Evolutionary conservation across 2,797 vertebrate species (phyloP), one percentile per base, ranked within the genome.

Genomic region (Lagodon rhomboides): DNA sequence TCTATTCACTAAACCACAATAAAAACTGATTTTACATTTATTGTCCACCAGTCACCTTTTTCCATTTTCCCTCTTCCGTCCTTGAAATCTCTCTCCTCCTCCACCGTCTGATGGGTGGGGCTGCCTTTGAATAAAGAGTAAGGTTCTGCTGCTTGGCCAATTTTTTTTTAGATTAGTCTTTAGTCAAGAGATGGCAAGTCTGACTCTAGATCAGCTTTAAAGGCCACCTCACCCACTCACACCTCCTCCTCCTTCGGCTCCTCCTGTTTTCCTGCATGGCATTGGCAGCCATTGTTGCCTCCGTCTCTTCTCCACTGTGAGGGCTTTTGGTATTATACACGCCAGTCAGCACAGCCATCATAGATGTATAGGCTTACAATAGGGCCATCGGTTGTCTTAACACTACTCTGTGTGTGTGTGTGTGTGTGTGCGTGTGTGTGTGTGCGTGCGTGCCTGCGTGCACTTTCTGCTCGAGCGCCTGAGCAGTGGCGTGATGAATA

Each of bases 231-330:
- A 23, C 73, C 58, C 44, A 43, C 53, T 6, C 23, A 53, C 61
- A 3, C 49, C 62, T 17, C 43, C 65, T 41, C 44, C 44, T 49
- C 49, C 46, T 38, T 34, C 17, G 3, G 23, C 71, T 56, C 60
- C 51, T 59, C 34, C 38, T 25, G 20, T 76, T 46, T 67, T 53
- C 81, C 70, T 3, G 50, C 76, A 47, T 30, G 41, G 56, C 7
- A 41, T 38, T 50, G 78, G 78, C 81, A 54, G 84, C 87, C 87
- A 90, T 89, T 87, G 84, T 90, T 76, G 65, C 68, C 46, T 43
- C 63, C 20, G 6, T 76, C 64, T 79, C 59, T 53, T 59, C 43
- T 65, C 61, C 41, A 3, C 76, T 56, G 44, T 69, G 56, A 76
- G 75, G 47, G 73, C 61, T 75, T 83, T 86, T 54, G 62, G 55